phyloP scores from a whole-genome alignment of 2,113 vertebrate species.

The Rhegmatorhina hoffmannsi region DNA sequence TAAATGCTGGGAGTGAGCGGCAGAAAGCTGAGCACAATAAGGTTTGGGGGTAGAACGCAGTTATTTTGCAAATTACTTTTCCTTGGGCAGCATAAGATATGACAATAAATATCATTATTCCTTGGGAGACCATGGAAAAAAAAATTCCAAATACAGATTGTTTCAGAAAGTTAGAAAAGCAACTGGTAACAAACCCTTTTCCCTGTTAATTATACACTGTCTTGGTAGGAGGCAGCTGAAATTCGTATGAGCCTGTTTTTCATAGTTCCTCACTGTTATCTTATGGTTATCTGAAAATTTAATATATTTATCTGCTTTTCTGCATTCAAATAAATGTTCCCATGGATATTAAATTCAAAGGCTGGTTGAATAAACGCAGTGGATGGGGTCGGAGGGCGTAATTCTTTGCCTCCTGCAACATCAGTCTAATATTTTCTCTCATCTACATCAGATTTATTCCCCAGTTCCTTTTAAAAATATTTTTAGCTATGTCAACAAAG shows the following conservation, averaged over 20 bases:
- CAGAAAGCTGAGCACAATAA: constrained; percentile 39
- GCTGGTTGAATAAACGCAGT: background rate
- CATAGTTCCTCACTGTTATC: background rate
- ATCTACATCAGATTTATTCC: constrained; percentile 54
- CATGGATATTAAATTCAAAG: background rate
- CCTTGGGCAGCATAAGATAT: background rate
- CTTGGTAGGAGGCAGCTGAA: background rate
- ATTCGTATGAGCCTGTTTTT: background rate
- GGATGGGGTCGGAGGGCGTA: background rate
- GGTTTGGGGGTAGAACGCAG: background rate
- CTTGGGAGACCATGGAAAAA: background rate
- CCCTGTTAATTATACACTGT: background rate
- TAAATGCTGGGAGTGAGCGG: constrained; percentile 48
- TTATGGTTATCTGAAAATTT: background rate
- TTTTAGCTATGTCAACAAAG: constrained; percentile 64
- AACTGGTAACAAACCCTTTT: constrained; percentile 4
- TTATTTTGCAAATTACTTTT: constrained; percentile 46
- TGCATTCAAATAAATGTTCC: background rate
- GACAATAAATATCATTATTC: constrained; percentile 19
- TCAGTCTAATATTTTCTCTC: constrained; percentile 40
- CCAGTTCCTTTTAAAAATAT: constrained; percentile 51
- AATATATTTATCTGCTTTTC: background rate
- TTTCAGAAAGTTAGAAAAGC: constrained; percentile 23
- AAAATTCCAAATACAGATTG: background rate
- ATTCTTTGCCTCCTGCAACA: background rate